A percentile compares a stretch with the other conserved stretches of the same genome.
Conservation (phyloP, 2,888 invertebrate species). For the Abrostola tripartita region DNA sequence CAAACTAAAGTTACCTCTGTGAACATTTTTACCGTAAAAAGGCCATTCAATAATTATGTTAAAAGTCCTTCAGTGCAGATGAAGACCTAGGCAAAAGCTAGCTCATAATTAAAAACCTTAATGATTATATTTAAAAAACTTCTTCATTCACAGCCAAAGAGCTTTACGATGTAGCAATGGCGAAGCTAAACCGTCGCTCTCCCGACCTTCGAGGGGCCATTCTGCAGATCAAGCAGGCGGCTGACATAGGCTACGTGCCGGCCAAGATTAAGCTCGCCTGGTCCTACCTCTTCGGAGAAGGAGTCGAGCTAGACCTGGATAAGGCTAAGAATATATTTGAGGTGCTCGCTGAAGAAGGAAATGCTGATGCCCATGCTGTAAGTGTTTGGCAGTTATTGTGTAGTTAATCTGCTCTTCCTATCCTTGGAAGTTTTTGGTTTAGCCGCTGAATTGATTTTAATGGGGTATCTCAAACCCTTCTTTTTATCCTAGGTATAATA, state of each 20-base stretch:
- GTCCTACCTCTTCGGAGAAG: constrained; percentile 95
- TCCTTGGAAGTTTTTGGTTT: too few species aligned
- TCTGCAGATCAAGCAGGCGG: constrained; percentile 92
- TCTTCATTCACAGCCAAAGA: constrained; percentile 89
- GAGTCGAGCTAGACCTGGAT: constrained; percentile 92
- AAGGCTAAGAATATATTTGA: constrained; percentile 93
- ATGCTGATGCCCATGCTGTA: constrained; percentile 97
- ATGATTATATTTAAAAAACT: too few species aligned
- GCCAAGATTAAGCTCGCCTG: constrained; percentile 96
- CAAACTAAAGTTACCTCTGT: too few species aligned
- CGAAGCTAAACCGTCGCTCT: constrained; percentile 91
- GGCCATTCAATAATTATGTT: too few species aligned
- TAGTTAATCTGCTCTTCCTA: neutral
- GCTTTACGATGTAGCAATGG: constrained; percentile 91
- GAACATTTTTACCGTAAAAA: too few species aligned
- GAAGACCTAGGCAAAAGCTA: too few species aligned
- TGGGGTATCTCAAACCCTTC: too few species aligned
- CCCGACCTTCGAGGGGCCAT: constrained; percentile 93
- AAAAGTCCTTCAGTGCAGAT: too few species aligned
- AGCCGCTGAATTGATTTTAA: too few species aligned
- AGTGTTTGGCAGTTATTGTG: constrained; percentile 51
- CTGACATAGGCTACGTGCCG: constrained; percentile 93
- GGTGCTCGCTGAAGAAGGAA: constrained; percentile 92
- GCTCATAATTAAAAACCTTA: too few species aligned
- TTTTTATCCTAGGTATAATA: too few species aligned